These are phyloP conservation scores for Petrolisthes manimaculis DNA, from an alignment of 2,888 invertebrate species.

Conservation along the genomic window DNA sequence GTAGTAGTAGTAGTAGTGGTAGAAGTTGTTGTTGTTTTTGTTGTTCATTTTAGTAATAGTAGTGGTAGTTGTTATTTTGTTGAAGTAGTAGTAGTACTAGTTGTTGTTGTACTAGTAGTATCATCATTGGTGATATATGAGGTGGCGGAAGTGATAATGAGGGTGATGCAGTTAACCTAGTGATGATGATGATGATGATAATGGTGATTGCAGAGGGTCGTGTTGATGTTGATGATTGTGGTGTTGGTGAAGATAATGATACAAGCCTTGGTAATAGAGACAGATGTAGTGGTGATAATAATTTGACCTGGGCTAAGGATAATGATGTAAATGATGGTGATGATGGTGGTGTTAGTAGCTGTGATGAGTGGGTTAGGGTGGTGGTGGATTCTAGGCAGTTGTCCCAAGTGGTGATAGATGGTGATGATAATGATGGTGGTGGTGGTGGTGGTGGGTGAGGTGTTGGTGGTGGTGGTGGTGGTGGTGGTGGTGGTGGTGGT, in stretches of 20 bases:
- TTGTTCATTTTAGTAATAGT: too few species aligned
- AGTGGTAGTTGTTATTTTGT: too few species aligned
- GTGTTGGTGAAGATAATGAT: constrained; percentile 10
- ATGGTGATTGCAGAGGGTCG: not conserved
- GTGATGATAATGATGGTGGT: not conserved
- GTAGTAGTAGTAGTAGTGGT: constrained; percentile 3
- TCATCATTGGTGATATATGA: too few species aligned
- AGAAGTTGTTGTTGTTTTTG: not conserved
- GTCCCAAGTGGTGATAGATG: too few species aligned
- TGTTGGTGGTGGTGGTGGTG: not conserved
- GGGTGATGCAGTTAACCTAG: too few species aligned
- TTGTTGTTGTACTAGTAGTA: too few species aligned
- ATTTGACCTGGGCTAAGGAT: not conserved
- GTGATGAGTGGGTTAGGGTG: not conserved
- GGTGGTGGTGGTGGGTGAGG: not conserved
- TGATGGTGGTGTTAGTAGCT: not conserved
- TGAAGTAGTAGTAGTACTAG: too few species aligned
- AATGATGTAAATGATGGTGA: not conserved
- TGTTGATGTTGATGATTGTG: not conserved
- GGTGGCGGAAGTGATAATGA: too few species aligned
- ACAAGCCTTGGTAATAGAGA: too few species aligned
- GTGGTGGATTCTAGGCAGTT: too few species aligned
- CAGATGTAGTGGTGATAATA: too few species aligned
- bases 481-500: not conserved
- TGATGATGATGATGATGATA: not conserved